Percentiles rank a stretch among this genome's conserved stretches.
Evolutionary conservation across 2,888 invertebrate genomes (phyloP).

Genomic region (Podabrus alpinus): DNA sequence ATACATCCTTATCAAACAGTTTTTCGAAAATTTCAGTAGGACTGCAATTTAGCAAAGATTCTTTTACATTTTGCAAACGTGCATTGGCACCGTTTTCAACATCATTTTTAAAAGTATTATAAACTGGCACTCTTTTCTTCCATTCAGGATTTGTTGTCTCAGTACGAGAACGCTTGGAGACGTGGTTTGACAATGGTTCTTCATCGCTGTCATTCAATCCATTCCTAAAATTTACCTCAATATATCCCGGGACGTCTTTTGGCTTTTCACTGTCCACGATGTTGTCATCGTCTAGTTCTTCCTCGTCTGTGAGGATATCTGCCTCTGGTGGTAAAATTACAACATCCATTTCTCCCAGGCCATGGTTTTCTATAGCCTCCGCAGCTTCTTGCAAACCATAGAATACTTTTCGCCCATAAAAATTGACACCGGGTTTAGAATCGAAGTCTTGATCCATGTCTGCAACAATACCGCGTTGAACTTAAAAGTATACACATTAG

Average conservation of each 20-base stretch:
- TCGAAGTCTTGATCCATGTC: too few species aligned
- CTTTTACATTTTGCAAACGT: too few species aligned
- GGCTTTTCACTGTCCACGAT: too few species aligned
- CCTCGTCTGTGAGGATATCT: background rate
- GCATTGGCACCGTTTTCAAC: too few species aligned
- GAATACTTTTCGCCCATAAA: too few species aligned
- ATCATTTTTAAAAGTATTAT: background rate
- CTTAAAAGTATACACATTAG: too few species aligned
- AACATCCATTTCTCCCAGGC: background rate
- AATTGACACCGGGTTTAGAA: too few species aligned
- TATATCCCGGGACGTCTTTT: too few species aligned
- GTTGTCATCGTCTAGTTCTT: background rate
- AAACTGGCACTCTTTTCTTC: background rate
- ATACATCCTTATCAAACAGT: background rate
- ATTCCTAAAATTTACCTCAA: background rate
- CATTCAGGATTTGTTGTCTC: background rate
- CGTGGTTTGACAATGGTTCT: too few species aligned
- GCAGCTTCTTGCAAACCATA: background rate
- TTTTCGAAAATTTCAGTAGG: background rate
- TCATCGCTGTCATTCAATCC: background rate
- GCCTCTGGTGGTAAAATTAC: background rate
- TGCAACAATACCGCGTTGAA: too few species aligned
- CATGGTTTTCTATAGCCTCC: background rate
- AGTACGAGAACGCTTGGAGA: too few species aligned
- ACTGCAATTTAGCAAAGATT: too few species aligned